Percentiles rank a stretch among this genome's conserved stretches.
These are phyloP conservation scores for Echinometra lucunter DNA, from an alignment of 53 echinoderm and acorn worm genomes.

Conservation along the genomic window DNA sequence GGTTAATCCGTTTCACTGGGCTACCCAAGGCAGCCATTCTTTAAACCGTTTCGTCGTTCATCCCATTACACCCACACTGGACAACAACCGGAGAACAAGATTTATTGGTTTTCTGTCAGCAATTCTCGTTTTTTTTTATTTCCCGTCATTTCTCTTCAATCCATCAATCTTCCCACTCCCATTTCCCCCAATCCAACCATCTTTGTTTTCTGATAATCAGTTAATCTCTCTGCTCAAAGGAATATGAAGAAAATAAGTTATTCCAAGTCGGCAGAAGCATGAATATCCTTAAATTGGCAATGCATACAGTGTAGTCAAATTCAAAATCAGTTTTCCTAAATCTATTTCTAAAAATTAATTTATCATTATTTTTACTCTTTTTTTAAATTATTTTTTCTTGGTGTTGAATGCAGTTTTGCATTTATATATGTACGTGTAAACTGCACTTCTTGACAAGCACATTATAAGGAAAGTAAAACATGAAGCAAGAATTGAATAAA, in stretches of 20 bases:
- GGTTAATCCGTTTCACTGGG: not conserved
- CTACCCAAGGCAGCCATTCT: not conserved
- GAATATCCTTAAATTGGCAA: not conserved
- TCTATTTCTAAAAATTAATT: too few relatives aligned
- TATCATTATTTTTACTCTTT: too few relatives aligned
- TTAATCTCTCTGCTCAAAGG: not conserved
- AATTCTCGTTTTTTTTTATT: not conserved
- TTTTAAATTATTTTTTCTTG: too few relatives aligned
- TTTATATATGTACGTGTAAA: too few relatives aligned
- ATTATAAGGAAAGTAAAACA: too few relatives aligned
- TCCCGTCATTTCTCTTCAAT: not conserved
- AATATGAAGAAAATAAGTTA: not conserved
- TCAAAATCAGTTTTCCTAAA: not conserved
- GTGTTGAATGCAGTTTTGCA: too few relatives aligned
- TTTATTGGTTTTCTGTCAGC: slow-evolving; percentile 14
- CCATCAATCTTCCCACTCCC: not conserved
- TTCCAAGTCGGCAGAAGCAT: not conserved
- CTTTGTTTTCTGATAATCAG: not conserved
- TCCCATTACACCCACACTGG: not conserved
- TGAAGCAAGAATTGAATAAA: too few relatives aligned
- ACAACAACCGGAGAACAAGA: not conserved
- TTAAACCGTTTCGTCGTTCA: not conserved
- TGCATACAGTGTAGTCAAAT: not conserved
- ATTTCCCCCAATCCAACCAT: not conserved
- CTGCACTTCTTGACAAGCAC: too few relatives aligned